Evolutionary conservation across 1,140 invertebrate genomes (phyloP).

Genomic region (Brachionus plicatilis): DNA sequence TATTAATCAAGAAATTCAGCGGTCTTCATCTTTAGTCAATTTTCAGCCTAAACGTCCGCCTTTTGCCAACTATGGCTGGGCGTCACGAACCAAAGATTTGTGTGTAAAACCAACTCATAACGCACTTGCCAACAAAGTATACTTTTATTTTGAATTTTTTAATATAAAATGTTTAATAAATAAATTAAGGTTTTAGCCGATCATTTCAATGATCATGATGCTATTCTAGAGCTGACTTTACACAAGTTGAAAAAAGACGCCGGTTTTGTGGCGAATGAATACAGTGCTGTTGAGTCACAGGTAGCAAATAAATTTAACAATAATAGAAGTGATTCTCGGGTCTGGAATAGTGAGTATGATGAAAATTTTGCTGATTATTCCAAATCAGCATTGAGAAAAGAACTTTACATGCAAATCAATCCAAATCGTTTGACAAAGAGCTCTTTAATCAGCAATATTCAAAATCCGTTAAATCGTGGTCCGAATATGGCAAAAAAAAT

Average conservation of each 20-base stretch:
- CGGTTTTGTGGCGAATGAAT: slow-evolving; percentile 15
- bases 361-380: slow-evolving; percentile 37
- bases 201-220: neutral
- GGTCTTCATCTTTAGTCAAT: neutral
- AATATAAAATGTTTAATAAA: neutral
- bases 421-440: slow-evolving; percentile 34
- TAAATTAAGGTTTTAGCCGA: neutral
- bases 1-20: neutral
- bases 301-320: neutral
- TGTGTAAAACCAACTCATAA: slow-evolving; percentile 34
- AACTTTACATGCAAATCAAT: neutral
- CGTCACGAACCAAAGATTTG: slow-evolving; percentile 8
- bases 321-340: slow-evolving; percentile 8
- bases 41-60: slow-evolving; percentile 26
- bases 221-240: slow-evolving; percentile 26
- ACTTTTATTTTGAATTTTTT: neutral
- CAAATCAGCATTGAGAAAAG: neutral
- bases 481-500: slow-evolving; percentile 4
- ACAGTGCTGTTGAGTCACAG: slow-evolving; percentile 25
- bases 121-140: slow-evolving; percentile 22
- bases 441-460: slow-evolving; percentile 7
- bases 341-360: slow-evolving; percentile 38
- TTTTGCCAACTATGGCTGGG: slow-evolving; percentile 39
- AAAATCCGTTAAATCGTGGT: neutral
- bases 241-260: slow-evolving; percentile 39